phyloP scores from a whole-genome alignment of 2,888 invertebrate species.

The Phyto melanocephala region DNA sequence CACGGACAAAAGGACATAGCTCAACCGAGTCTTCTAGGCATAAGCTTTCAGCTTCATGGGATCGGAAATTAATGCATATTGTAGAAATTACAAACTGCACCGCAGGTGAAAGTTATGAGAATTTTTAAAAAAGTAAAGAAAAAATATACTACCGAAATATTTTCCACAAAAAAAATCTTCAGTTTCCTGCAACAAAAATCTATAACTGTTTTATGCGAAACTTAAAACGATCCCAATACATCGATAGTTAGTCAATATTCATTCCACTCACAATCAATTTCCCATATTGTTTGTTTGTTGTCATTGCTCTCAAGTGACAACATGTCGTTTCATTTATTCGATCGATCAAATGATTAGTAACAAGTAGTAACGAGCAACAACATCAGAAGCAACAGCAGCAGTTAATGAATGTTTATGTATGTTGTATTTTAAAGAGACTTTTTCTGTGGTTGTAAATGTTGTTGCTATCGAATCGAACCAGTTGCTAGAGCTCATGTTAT shows the following conservation, averaged over 20 bases:
- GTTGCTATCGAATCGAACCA: slow-evolving; percentile 29
- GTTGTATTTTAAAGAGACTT: no score
- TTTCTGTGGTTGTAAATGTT: no score
- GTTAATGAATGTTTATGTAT: neutral
- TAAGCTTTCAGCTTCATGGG: no score
- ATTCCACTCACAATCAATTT: slow-evolving; percentile 10
- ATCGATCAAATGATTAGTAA: slow-evolving; percentile 46
- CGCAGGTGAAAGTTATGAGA: no score
- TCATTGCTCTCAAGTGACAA: slow-evolving; percentile 65
- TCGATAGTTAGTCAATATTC: slow-evolving; percentile 6
- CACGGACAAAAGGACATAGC: no score
- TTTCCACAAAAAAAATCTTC: no score
- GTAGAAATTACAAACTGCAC: no score
- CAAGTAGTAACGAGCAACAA: slow-evolving; percentile 1
- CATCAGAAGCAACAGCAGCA: slow-evolving; percentile 9
- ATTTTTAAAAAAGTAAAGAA: no score
- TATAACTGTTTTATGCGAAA: no score
- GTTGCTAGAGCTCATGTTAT: slow-evolving; percentile 25
- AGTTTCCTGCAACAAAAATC: neutral
- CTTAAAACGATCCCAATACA: slow-evolving; percentile 9
- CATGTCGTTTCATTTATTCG: slow-evolving; percentile 67
- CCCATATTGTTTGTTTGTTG: slow-evolving; percentile 43
- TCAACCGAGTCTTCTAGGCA: no score
- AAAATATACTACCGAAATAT: no score
- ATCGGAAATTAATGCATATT: no score